These are phyloP conservation scores for Eleginops maclovinus DNA, from an alignment of 2,113 vertebrate genomes.

Conservation along the genomic window DNA sequence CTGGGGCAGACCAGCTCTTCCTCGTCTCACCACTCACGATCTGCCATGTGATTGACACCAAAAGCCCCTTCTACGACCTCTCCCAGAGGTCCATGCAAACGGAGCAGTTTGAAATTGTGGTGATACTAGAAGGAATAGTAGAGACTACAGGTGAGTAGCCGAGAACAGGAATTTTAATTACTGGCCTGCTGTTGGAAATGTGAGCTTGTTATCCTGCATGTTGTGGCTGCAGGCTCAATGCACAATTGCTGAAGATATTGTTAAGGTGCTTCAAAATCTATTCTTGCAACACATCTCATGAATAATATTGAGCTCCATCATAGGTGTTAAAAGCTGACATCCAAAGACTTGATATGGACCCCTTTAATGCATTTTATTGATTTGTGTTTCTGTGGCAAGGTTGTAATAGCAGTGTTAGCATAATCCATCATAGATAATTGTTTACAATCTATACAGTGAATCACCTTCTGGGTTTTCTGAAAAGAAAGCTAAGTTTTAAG, in stretches of 20 bases:
- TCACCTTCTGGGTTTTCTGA: background rate
- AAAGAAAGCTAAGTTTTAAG: conserved; percentile 25
- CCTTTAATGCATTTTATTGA: conserved; percentile 69
- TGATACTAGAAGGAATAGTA: conserved; percentile 99
- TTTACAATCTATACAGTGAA: conserved; percentile 18
- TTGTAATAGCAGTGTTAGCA: conserved; percentile 44
- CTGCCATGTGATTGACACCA: conserved; percentile 98
- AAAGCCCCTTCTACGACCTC: conserved; percentile 99
- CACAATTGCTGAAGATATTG: conserved; percentile 3
- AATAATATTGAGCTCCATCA: conserved; percentile 27
- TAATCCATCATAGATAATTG: conserved; percentile 41
- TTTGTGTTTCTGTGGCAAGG: conserved; percentile 43
- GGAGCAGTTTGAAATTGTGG: conserved; percentile 99
- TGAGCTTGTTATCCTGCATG: conserved; percentile 8
- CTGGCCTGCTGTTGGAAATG: background rate
- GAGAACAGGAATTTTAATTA: background rate
- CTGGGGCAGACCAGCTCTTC: conserved; percentile 98
- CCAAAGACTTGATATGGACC: conserved; percentile 54
- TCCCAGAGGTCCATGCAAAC: conserved; percentile 98
- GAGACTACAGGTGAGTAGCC: conserved; percentile 95
- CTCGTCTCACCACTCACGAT: conserved; percentile 99
- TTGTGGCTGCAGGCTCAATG: conserved; percentile 28
- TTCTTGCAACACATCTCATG: conserved; percentile 15
- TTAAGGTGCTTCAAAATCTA: background rate
- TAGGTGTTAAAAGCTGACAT: conserved; percentile 42